phyloP scores from a whole-genome alignment of 2,113 vertebrate species.

The Octodon degus region DNA sequence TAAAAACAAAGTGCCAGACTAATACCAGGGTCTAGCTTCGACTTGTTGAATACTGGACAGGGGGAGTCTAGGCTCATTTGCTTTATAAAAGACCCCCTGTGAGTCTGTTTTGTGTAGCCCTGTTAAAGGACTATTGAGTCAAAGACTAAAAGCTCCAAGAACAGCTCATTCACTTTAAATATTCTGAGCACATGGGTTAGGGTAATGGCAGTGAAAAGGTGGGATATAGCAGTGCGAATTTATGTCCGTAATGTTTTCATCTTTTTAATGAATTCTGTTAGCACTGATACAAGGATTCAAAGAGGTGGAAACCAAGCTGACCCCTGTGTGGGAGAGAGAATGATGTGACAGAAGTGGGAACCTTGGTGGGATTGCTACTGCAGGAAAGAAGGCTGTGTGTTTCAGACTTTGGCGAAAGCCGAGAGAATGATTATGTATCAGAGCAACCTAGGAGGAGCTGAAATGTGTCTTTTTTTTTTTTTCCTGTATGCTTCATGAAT shows the following conservation, averaged over 20 bases:
- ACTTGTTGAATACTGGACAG: neutral
- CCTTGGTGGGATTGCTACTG: neutral
- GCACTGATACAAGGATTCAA: slow-evolving; percentile 7
- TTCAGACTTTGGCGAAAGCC: neutral
- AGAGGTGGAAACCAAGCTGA: slow-evolving; percentile 23
- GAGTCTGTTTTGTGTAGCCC: neutral
- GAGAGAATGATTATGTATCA: neutral
- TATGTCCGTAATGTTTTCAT: neutral
- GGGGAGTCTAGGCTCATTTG: neutral
- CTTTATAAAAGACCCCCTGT: slow-evolving; percentile 23
- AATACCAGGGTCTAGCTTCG: neutral
- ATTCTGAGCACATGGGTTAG: neutral
- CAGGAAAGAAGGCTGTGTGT: neutral
- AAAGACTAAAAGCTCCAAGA: slow-evolving; percentile 1
- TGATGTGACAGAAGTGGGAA: neutral
- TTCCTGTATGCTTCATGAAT: neutral
- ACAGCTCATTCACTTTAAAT: neutral
- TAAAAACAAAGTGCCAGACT: neutral
- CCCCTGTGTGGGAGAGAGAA: neutral
- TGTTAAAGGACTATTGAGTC: slow-evolving; percentile 3
- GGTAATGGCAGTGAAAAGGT: neutral
- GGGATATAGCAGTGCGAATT: neutral
- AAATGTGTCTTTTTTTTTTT: neutral
- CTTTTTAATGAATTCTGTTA: slow-evolving; percentile 29
- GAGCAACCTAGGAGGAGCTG: neutral